Evolutionary conservation across 2,113 vertebrate species (phyloP), one percentile per base, ranked within the genome.

Genomic region (Oceanites oceanicus): DNA sequence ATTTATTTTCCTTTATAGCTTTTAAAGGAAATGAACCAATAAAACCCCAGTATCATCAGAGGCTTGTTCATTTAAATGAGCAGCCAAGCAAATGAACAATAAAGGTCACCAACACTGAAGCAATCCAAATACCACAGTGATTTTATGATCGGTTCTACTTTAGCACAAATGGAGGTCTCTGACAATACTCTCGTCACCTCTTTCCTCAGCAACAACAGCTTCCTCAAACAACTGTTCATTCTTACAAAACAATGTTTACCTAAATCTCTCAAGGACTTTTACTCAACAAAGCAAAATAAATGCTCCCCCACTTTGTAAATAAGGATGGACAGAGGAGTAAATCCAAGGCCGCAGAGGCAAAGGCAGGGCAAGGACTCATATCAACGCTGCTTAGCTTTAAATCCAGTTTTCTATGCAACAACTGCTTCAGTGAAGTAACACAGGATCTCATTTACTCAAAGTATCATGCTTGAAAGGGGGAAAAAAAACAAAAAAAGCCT

Each of bases 1-100:
- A 86, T 1, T 29, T 83, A 68, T 90, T 86, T 62, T 59, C 27
- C 15, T 74, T 83, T 74, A 86, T 44, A 53, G 90, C 40, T 95
- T 95, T 94, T 88, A 92, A 91, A 90, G 88, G 85, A 93, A 92
- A 87, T 26, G 68, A 86, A 79, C 84, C 73, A 88, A 92, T 89
- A 90, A 92, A 95, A 90, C 40, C 5, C 4, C 7, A 85, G 73
- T 38, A 53, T 76, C 40, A 80, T 74, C 50, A 92, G 29, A 66
- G 40, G 34, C 40, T 81, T 29, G 9, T 85, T 90, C 63, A 73
- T 79, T 88, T 87, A 88, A 91, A 63, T 47, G 18, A 67, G 73
- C 75, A 85, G 56, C 66, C 84, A 86, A 30, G 68, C 80, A 59
- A 66, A 66, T 52, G 26, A 47, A 84, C 10, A 74, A 55, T 84